Evolutionary conservation across 2,797 vertebrate species (phyloP), one percentile per base, ranked within the genome.

Genomic region (Halcyon badia): DNA sequence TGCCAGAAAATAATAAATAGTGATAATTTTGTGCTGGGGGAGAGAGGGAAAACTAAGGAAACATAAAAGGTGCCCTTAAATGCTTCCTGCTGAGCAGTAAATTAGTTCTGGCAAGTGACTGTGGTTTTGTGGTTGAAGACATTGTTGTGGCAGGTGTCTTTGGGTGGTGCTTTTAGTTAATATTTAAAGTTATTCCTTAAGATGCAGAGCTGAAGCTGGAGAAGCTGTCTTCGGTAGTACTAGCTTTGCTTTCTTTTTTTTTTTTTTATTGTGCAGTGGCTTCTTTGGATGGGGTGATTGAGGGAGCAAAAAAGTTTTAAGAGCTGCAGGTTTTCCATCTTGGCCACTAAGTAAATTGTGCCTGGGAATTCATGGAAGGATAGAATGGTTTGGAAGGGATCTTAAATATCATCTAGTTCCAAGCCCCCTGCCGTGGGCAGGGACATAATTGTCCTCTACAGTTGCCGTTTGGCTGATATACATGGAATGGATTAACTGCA

Each of bases 101-200:
- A 78, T 86, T 90, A 83, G 87, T 90, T 89, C 61, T 95, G 85
- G 83, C 89, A 94, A 91, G 87, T 0, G 3, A 75, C 41, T 39
- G 57, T 39, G 76, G 64, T 51, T 96, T 90, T 93, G 90, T 93
- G 80, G 80, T 94, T 92, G 14, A 58, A 85, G 84, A 11, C 28
- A 1, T 33, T 91, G 79, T 87, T 94, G 54, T 92, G 90, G 77
- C 80, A 90, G 77, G 65, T 96, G 82, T 87, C 71, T 93, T 64
- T 85, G 89, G 56, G 81, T 88, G 69, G 64, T 93, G 91, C 69
- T 90, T 54, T 69, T 28, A 65, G 60, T 69, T 69, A 31, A 24
- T 26, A 14, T 72, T 86, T 58, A 60, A 30, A 33, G 35, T 26
- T 56, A 6, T 65, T 88, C 75, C 46, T 94, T 57, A 41, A 61